phyloP scores from a whole-genome alignment of 2,113 vertebrate species.

The Shinisaurus crocodilurus region DNA sequence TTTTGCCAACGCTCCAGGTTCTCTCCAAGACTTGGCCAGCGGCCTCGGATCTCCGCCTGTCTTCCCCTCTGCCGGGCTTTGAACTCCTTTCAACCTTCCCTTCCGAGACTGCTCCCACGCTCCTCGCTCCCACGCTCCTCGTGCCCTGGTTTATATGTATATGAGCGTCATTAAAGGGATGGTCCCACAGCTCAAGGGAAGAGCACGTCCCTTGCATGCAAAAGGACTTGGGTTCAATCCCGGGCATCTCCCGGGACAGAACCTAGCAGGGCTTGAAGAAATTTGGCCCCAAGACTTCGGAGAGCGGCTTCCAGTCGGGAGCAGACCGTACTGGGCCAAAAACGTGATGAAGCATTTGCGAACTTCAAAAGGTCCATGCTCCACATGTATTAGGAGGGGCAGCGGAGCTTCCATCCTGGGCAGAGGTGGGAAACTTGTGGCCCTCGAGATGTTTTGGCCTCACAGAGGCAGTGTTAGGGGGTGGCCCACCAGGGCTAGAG shows the following conservation, averaged over 20 bases:
- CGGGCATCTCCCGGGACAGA: slow-evolving; percentile 20
- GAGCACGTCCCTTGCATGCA: background rate
- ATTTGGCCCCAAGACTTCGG: no score
- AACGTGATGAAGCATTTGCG: no score
- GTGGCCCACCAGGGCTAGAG: no score
- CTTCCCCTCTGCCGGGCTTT: background rate
- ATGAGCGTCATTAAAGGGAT: background rate
- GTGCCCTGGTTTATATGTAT: background rate
- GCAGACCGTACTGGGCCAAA: no score
- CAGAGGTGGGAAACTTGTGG: no score
- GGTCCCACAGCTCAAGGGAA: background rate
- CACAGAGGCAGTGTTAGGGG: no score
- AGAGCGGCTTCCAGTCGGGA: no score
- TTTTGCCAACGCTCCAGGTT: background rate
- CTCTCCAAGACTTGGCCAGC: background rate
- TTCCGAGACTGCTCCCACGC: background rate
- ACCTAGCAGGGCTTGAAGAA: no score
- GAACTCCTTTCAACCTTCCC: background rate
- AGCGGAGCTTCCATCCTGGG: no score
- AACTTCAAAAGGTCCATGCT: no score
- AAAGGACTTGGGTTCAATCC: background rate
- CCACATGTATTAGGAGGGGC: no score
- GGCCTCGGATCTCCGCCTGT: slow-evolving; percentile 11
- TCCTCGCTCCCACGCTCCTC: background rate
- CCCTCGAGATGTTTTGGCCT: no score